phyloP scores from a whole-genome alignment of 2,797 vertebrate species.

The Morus bassanus region DNA sequence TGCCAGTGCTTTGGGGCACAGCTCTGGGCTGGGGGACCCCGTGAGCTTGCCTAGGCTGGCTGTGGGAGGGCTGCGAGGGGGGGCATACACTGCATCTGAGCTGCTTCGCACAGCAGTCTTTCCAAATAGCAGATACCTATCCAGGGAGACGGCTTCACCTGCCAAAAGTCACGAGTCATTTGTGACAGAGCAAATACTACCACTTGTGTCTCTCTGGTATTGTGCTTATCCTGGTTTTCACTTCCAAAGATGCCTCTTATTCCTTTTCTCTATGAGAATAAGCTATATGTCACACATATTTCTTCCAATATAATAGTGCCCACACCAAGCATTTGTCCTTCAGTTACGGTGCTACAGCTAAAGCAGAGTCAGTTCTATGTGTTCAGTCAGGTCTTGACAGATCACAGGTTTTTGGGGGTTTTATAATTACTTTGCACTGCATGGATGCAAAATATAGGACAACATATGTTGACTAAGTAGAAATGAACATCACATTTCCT shows the following conservation, averaged over 20 bases:
- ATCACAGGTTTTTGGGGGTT: neutral
- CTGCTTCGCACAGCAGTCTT: fast-evolving
- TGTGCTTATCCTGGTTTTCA: neutral
- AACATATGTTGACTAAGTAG: neutral
- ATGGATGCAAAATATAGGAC: neutral
- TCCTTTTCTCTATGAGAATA: neutral
- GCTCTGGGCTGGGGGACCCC: neutral
- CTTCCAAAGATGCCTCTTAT: neutral
- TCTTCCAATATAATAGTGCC: neutral
- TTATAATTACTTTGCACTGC: neutral
- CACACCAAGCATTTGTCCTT: neutral
- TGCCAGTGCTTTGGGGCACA: neutral
- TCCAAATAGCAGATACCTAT: neutral
- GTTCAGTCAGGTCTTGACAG: neutral
- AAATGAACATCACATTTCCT: neutral
- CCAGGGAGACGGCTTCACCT: neutral
- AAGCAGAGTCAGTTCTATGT: neutral
- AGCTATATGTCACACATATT: neutral
- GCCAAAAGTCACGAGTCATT: neutral
- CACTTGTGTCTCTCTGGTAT: neutral
- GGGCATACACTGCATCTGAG: neutral
- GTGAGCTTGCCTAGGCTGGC: neutral
- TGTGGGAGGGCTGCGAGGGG: neutral
- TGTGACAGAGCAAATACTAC: neutral
- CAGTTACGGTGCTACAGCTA: neutral